Conservation (phyloP, 1,140 invertebrate species). For the Dendrolimus kikuchii region DNA sequence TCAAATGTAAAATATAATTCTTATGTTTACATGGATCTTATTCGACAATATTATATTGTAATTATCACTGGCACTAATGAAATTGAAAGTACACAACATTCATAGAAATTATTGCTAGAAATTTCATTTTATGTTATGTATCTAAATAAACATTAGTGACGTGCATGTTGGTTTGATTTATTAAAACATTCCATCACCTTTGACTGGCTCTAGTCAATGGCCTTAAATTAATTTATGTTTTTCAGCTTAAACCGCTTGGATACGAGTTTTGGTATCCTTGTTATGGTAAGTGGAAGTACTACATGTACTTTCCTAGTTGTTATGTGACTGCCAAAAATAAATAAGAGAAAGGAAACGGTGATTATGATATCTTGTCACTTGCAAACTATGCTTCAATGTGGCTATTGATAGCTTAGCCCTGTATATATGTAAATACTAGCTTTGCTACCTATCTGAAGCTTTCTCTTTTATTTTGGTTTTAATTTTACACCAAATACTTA, state of each 20-base stretch:
- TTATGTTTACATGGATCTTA: too few species aligned
- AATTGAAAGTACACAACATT: too few species aligned
- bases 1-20: too few species aligned
- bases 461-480: too few species aligned
- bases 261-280: slow-evolving; percentile 62
- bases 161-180: slow-evolving; percentile 29
- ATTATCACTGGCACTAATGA: too few species aligned
- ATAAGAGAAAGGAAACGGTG: not conserved
- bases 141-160: not conserved
- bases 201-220: slow-evolving; percentile 38
- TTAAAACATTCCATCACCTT: slow-evolving; percentile 10
- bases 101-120: too few species aligned
- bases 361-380: not conserved
- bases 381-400: too few species aligned
- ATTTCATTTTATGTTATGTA: not conserved
- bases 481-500: slow-evolving; percentile 1
- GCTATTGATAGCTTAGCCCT: too few species aligned
- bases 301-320: slow-evolving; percentile 46
- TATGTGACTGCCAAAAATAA: slow-evolving; percentile 25
- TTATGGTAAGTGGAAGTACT: slow-evolving; percentile 68
- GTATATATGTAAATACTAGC: too few species aligned
- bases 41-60: too few species aligned
- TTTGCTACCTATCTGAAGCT: too few species aligned
- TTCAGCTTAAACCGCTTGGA: slow-evolving; percentile 65
- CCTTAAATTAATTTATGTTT: slow-evolving; percentile 64